Percentiles rank a stretch among this genome's conserved stretches.
These are phyloP conservation scores for Exaiptasia diaphana DNA, from an alignment of 64 coral and sea anemone species.

Conservation along the genomic window DNA sequence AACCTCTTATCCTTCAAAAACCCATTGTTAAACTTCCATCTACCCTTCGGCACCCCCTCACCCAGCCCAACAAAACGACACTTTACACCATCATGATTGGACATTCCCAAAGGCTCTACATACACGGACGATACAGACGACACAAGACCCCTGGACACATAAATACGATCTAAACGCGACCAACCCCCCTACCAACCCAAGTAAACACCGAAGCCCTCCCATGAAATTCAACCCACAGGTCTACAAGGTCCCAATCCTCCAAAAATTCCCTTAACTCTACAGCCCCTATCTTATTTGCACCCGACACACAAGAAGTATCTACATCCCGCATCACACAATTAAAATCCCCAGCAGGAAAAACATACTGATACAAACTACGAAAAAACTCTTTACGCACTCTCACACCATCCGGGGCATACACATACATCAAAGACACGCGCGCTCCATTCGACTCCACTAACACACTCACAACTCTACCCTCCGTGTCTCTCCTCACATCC, in stretches of 20 bases:
- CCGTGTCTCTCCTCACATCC: neutral
- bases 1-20: neutral
- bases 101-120: slow-evolving; percentile 9
- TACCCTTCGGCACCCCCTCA: neutral
- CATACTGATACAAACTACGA: neutral
- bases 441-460: neutral
- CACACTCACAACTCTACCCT: neutral
- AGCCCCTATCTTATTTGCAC: neutral
- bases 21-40: slow-evolving; percentile 21
- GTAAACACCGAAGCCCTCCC: neutral
- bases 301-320: slow-evolving; percentile 6
- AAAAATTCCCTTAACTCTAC: neutral
- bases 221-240: slow-evolving; percentile 1
- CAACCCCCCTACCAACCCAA: neutral
- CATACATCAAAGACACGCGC: neutral
- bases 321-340: slow-evolving; percentile 3
- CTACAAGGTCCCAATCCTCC: neutral
- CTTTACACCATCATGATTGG: neutral
- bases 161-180: too few relatives aligned
- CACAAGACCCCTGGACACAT: neutral
- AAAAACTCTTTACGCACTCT: neutral
- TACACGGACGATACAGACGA: neutral
- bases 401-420: neutral
- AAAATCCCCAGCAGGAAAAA: slow-evolving; percentile 22
- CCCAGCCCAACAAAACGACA: neutral